phyloP scores from a whole-genome alignment of 2,797 vertebrate genomes.

The Chrysocyon brachyurus region DNA sequence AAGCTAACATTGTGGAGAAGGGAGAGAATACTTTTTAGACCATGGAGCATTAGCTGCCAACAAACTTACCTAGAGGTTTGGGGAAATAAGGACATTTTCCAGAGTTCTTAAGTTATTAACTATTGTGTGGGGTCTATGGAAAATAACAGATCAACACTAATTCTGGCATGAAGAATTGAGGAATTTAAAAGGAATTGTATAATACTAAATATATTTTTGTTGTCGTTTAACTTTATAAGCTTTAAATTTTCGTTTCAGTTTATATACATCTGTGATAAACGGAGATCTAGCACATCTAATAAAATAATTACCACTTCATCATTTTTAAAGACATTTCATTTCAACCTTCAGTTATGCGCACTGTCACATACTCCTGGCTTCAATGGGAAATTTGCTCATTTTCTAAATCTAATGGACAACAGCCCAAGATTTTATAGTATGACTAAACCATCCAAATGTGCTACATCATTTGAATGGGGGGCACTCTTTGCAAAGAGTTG shows the following conservation, averaged over 20 bases:
- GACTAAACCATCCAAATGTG: not conserved
- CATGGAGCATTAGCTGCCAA: not conserved
- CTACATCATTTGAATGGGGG: not conserved
- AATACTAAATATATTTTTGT: not conserved
- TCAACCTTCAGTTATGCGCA: not conserved
- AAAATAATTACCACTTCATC: not conserved
- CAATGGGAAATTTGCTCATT: not conserved
- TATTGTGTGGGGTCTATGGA: not conserved
- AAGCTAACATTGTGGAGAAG: not conserved
- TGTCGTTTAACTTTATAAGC: not conserved
- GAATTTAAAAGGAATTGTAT: not conserved
- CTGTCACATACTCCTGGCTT: not conserved
- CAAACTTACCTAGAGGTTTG: not conserved
- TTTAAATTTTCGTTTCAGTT: not conserved
- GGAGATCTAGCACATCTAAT: not conserved
- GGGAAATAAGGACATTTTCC: not conserved
- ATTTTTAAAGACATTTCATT: not conserved
- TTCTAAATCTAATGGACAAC: not conserved
- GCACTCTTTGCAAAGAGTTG: not conserved
- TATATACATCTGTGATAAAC: not conserved
- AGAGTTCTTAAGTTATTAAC: not conserved
- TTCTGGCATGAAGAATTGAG: not conserved
- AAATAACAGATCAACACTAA: not conserved
- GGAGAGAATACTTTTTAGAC: not conserved
- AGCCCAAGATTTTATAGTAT: not conserved